Evolutionary conservation across 2,888 invertebrate genomes (phyloP).

Genomic region (Archips crataeganus): DNA sequence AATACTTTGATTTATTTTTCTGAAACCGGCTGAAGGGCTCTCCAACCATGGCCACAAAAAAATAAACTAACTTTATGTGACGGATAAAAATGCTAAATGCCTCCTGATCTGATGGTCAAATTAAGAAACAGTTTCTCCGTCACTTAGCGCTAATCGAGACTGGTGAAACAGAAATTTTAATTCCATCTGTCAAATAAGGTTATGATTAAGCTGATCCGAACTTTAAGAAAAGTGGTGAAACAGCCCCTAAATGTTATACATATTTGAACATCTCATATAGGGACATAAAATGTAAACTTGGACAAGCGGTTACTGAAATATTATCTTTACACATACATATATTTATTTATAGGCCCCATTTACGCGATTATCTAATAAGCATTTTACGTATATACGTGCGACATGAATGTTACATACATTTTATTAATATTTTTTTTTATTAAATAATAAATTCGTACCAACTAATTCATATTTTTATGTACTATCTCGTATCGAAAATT

Average conservation of each 20-base stretch:
- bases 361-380: slow-evolving; percentile 55
- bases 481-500: slow-evolving; percentile 55
- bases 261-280: slow-evolving; percentile 44
- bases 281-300: slow-evolving; percentile 14
- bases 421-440: slow-evolving; percentile 50
- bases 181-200: no score
- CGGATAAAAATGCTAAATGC: no score
- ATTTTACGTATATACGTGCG: slow-evolving; percentile 79
- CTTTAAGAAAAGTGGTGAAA: no score
- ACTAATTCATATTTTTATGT: slow-evolving; percentile 69
- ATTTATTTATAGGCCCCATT: slow-evolving; percentile 41
- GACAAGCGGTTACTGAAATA: slow-evolving; percentile 37
- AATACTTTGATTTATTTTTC: no score
- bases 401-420: slow-evolving; percentile 60
- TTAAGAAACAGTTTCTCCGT: no score
- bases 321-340: slow-evolving; percentile 32
- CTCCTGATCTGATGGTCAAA: no score
- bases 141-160: no score
- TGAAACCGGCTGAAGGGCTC: no score
- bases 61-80: no score
- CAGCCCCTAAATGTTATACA: slow-evolving; percentile 17
- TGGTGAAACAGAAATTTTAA: no score
- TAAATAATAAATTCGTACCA: slow-evolving; percentile 79
- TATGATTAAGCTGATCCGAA: no score
- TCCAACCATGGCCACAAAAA: no score